phyloP scores from a whole-genome alignment of 2,888 invertebrate species.

The Desoria tigrina region DNA sequence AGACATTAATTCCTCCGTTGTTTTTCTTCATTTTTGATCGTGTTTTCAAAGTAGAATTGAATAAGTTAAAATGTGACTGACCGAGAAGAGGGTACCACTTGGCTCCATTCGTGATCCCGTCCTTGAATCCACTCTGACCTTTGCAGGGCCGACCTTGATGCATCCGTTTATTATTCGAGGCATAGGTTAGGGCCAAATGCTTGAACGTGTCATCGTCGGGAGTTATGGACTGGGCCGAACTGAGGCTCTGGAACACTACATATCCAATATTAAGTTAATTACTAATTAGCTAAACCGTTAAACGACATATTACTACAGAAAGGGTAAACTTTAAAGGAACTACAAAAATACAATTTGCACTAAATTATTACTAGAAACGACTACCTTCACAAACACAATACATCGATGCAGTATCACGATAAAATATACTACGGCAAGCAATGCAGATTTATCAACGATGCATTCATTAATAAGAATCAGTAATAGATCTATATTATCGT shows the following conservation, averaged over 20 bases:
- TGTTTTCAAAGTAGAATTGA: no score
- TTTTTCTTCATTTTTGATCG: no score
- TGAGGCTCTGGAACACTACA: constrained; percentile 83
- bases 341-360: no score
- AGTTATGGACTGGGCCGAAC: constrained; percentile 76
- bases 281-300: constrained; percentile 63
- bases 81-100: constrained; percentile 88
- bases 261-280: not conserved
- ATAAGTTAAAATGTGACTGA: constrained; percentile 55
- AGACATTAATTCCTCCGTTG: no score
- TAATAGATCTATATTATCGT: no score
- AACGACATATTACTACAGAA: constrained; percentile 4
- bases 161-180: constrained; percentile 87
- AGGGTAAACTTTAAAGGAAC: no score
- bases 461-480: no score
- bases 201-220: constrained; percentile 92
- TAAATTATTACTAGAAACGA: no score
- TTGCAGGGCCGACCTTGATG: constrained; percentile 80
- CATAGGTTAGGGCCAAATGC: constrained; percentile 79
- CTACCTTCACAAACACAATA: no score
- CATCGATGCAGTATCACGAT: no score
- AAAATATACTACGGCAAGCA: no score
- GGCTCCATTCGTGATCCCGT: constrained; percentile 93
- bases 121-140: constrained; percentile 73
- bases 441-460: no score